A percentile compares a stretch with the other conserved stretches of the same genome.
Conservation (phyloP, 2,113 vertebrate genomes). For the Pardalotus punctatus region DNA sequence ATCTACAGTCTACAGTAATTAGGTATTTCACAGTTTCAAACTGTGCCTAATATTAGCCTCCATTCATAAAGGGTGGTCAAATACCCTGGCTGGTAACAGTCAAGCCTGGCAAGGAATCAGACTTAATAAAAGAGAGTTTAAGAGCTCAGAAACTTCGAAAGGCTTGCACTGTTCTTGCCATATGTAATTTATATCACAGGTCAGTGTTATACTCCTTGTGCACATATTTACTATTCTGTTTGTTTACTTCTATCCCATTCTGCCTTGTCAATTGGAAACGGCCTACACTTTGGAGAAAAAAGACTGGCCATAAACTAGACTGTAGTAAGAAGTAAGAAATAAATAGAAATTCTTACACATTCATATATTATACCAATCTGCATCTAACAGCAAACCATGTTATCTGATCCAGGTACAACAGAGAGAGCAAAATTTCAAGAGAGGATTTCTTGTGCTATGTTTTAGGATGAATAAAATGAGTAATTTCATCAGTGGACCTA, state of each 20-base stretch:
- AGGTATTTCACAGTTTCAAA: background rate
- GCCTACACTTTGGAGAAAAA: background rate
- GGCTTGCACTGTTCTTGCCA: background rate
- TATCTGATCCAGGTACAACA: background rate
- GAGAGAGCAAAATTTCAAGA: background rate
- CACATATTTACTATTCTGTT: background rate
- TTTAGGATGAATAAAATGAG: background rate
- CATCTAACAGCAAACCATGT: background rate
- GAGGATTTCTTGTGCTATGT: background rate
- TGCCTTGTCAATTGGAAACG: background rate
- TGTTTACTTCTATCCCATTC: background rate
- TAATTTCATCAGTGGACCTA: background rate
- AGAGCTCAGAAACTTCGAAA: background rate
- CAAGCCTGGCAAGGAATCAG: background rate
- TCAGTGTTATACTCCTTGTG: background rate
- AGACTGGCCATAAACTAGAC: background rate
- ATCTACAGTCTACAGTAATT: background rate
- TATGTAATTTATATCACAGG: background rate
- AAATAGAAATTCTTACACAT: accelerated
- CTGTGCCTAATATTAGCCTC: background rate
- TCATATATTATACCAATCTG: background rate
- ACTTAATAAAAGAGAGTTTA: background rate
- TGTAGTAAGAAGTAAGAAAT: background rate
- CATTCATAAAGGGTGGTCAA: background rate
- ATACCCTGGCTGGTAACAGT: background rate